Conservation (phyloP, 2,113 vertebrate genomes). For the Bucco capensis region DNA sequence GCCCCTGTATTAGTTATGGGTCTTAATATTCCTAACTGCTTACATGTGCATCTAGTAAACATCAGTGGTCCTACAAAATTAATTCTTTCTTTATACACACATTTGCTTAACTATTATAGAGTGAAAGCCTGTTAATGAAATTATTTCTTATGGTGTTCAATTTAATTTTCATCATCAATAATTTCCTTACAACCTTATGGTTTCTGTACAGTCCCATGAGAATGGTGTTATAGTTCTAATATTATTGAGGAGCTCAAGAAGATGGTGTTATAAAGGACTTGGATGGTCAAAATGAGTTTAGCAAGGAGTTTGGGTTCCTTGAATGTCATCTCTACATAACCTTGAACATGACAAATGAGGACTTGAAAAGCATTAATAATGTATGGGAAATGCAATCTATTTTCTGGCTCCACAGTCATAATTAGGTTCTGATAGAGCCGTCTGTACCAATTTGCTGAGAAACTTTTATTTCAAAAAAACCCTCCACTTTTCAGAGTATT, state of each 20-base stretch:
- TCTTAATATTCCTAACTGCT: not conserved
- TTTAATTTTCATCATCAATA: not conserved
- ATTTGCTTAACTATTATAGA: not conserved
- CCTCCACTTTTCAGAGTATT: not conserved
- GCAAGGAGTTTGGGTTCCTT: slow-evolving; percentile 32
- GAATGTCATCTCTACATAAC: slow-evolving; percentile 59
- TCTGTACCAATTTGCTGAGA: slow-evolving; percentile 57
- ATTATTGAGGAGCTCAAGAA: not conserved
- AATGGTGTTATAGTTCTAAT: not conserved
- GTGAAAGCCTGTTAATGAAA: not conserved
- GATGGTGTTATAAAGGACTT: not conserved
- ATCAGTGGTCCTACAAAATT: not conserved
- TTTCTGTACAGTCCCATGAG: not conserved
- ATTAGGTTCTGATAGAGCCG: slow-evolving; percentile 68
- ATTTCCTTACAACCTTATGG: not conserved
- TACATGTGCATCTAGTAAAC: not conserved
- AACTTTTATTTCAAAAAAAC: not conserved
- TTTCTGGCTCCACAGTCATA: slow-evolving; percentile 57
- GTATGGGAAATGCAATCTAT: slow-evolving; percentile 68
- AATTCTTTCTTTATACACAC: not conserved
- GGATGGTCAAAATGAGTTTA: slow-evolving; percentile 27
- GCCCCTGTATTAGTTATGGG: not conserved
- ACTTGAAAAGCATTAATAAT: slow-evolving; percentile 69
- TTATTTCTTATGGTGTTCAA: not conserved
- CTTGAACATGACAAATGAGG: slow-evolving; percentile 69